These are phyloP conservation scores for Scaptomyza tumidula DNA, from an alignment of 2,888 invertebrate genomes.

Conservation along the genomic window DNA sequence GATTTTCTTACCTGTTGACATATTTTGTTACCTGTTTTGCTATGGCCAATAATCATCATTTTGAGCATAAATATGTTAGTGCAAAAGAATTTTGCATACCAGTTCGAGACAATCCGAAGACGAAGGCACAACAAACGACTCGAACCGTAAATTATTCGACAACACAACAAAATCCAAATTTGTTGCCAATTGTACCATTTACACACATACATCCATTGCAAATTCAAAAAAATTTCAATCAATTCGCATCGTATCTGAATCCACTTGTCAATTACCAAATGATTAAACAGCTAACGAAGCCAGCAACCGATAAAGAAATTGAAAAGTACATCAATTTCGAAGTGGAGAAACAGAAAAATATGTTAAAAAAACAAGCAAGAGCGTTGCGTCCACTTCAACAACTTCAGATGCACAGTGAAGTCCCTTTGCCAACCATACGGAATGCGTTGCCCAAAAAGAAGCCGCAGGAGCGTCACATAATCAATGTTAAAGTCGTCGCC, in stretches of 20 bases:
- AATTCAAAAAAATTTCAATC: constrained; percentile 9
- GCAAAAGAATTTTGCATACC: constrained; percentile 7
- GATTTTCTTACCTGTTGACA: constrained; percentile 15
- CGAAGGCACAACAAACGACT: constrained; percentile 3
- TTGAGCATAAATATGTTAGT: constrained; percentile 22
- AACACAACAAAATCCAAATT: background rate
- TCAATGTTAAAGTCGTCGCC: constrained; percentile 32
- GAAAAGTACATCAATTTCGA: constrained; percentile 62
- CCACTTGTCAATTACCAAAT: constrained; percentile 7
- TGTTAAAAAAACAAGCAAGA: constrained; percentile 20
- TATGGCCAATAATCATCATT: constrained; percentile 14
- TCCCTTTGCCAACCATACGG: constrained; percentile 11
- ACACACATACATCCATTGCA: background rate
- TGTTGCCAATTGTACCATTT: constrained; percentile 6
- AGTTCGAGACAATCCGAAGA: constrained; percentile 9
- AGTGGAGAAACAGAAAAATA: constrained; percentile 34
- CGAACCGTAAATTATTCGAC: background rate
- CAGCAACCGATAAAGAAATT: constrained; percentile 26
- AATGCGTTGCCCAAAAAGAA: background rate
- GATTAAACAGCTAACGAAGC: background rate
- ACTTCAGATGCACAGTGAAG: constrained; percentile 13
- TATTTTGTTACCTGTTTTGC: constrained; percentile 21
- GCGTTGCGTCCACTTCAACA: constrained; percentile 6
- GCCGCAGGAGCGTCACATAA: constrained; percentile 9
- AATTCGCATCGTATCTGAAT: constrained; percentile 2